Evolutionary conservation across 2,888 invertebrate genomes (phyloP).

Genomic region (Tolmerus cingulatus): DNA sequence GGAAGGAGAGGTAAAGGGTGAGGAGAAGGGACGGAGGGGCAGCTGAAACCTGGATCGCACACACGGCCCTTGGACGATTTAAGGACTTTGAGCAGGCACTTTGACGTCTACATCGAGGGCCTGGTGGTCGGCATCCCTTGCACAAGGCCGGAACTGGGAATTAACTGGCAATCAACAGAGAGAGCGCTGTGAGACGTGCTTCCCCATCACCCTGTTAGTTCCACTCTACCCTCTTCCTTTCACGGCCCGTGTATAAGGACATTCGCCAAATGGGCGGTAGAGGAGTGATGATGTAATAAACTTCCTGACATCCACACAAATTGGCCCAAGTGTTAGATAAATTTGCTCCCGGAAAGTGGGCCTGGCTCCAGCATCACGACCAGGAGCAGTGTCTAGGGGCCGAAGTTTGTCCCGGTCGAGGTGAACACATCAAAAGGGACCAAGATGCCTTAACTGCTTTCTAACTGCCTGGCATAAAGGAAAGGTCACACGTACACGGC

Average conservation of each 20-base stretch:
- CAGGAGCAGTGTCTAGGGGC: neutral
- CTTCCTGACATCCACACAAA: slow-evolving; percentile 32
- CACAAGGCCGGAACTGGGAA: neutral
- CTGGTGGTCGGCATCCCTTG: neutral
- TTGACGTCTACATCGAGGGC: slow-evolving; percentile 2
- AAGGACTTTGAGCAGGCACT: slow-evolving; percentile 3
- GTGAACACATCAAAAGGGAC: neutral
- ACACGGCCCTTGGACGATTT: neutral
- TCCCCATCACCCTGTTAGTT: neutral
- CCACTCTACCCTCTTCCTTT: neutral
- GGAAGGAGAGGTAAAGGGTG: neutral
- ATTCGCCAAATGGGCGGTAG: slow-evolving; percentile 6
- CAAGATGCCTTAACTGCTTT: neutral
- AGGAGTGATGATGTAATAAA: slow-evolving; percentile 33
- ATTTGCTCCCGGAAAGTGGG: neutral
- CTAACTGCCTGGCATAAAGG: neutral
- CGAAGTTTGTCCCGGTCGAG: neutral
- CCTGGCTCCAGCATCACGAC: neutral
- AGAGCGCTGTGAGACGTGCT: slow-evolving; percentile 2
- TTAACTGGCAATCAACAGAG: slow-evolving; percentile 28
- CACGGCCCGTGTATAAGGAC: neutral
- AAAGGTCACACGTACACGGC: neutral
- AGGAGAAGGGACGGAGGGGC: neutral
- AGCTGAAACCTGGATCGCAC: neutral
- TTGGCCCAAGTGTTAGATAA: slow-evolving; percentile 31